phyloP scores from a whole-genome alignment of 1,140 invertebrate genomes.

The Solenopsis invicta region DNA sequence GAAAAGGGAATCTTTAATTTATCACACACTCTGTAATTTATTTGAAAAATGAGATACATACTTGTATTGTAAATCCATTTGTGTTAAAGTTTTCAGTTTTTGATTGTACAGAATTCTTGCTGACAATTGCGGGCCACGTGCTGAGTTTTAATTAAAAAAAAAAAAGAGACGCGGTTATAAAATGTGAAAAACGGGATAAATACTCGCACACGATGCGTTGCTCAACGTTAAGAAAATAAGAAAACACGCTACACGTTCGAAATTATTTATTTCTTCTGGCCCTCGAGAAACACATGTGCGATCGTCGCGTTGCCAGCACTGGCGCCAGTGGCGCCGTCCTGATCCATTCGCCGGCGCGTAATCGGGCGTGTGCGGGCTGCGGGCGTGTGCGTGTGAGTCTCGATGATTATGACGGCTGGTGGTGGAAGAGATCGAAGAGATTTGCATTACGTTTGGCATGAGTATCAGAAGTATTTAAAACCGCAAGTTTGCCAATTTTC shows the following conservation, averaged over 20 bases:
- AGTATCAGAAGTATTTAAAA: not conserved
- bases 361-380: no score
- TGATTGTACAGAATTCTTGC: not conserved
- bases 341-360: not conserved
- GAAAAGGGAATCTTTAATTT: not conserved
- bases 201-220: no score
- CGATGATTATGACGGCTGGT: slow-evolving; percentile 6
- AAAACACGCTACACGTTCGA: no score
- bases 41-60: not conserved
- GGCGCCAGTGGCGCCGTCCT: not conserved
- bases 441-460: slow-evolving; percentile 6
- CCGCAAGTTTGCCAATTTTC: not conserved
- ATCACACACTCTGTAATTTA: not conserved
- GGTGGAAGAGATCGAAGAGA: no score
- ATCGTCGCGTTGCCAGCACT: not conserved
- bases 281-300: no score
- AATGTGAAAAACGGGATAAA: not conserved
- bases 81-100: slow-evolving; percentile 27
- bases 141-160: not conserved
- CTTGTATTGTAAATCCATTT: slow-evolving; percentile 52
- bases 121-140: not conserved
- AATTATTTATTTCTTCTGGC: no score
- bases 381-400: slow-evolving; percentile 43
- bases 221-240: no score
- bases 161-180: not conserved